A percentile compares a stretch with the other conserved stretches of the same genome.
phyloP scores from a whole-genome alignment of 2,113 vertebrate genomes.

The Argyrosomus japonicus region DNA sequence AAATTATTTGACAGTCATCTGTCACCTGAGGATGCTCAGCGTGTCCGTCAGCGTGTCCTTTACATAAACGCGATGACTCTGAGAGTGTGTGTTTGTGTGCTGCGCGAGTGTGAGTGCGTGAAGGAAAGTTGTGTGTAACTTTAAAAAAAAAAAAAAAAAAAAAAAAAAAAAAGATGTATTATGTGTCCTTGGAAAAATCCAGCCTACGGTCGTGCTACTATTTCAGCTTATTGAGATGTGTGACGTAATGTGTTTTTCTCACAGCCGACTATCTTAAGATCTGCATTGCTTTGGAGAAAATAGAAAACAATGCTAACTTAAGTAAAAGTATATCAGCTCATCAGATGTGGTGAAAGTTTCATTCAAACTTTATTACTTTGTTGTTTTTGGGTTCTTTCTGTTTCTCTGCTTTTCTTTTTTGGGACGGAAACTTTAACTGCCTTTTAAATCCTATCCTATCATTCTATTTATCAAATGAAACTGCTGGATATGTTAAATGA shows the following conservation, averaged over 20 bases:
- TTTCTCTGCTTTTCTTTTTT: constrained; percentile 39
- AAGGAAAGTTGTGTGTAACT: constrained; percentile 37
- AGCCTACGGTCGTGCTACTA: constrained; percentile 52
- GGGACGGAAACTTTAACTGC: constrained; percentile 19
- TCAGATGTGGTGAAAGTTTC: constrained; percentile 38
- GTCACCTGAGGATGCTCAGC: constrained; percentile 38
- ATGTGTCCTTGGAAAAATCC: constrained; percentile 55
- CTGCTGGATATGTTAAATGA: constrained; percentile 30
- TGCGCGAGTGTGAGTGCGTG: background rate
- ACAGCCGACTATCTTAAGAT: constrained; percentile 51
- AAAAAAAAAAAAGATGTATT: constrained; percentile 32
- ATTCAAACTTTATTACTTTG: constrained; percentile 1
- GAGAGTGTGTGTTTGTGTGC: constrained; percentile 4
- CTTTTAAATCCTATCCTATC: constrained; percentile 34
- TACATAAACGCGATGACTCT: constrained; percentile 34
- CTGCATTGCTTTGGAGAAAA: constrained; percentile 58
- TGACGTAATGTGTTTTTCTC: constrained; percentile 50
- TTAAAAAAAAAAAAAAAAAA: background rate
- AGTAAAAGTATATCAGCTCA: constrained; percentile 30
- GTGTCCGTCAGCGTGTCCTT: constrained; percentile 45
- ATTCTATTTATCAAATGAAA: constrained; percentile 34
- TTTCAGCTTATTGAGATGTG: constrained; percentile 52
- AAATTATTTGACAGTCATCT: constrained; percentile 39
- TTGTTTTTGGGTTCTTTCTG: constrained; percentile 17
- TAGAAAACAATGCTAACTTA: constrained; percentile 41